Evolutionary conservation across 2,113 vertebrate species (phyloP).

Genomic region (Peucedramus taeniatus): DNA sequence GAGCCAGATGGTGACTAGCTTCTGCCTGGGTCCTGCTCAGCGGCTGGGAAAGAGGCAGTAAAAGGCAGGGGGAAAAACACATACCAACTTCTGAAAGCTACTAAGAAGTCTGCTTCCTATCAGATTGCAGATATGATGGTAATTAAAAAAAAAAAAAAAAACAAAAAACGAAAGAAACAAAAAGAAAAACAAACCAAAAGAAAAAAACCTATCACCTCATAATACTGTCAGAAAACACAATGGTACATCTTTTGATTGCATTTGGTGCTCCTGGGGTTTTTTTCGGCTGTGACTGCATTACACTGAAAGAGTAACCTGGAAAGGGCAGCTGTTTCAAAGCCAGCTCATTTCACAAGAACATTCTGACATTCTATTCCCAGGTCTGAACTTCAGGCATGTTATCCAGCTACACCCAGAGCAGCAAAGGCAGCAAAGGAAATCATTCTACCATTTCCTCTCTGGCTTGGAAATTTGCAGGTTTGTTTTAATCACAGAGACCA

Average conservation of each 20-base stretch:
- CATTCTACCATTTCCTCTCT: background rate
- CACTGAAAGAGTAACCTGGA: background rate
- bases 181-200: background rate
- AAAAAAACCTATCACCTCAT: fast-evolving
- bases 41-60: background rate
- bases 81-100: background rate
- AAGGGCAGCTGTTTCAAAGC: background rate
- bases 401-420: background rate
- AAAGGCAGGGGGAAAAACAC: background rate
- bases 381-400: background rate
- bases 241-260: fast-evolving
- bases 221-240: background rate
- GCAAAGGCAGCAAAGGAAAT: background rate
- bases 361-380: background rate
- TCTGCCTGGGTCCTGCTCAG: background rate
- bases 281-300: background rate
- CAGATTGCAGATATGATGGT: background rate
- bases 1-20: slow-evolving; percentile 1
- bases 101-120: background rate
- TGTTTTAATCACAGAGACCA: background rate
- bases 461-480: background rate
- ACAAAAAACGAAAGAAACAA: background rate
- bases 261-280: background rate
- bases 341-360: background rate
- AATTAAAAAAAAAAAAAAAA: too few species aligned